Base-by-base conservation (phyloP, 1,140 invertebrate genomes). In the Carposina sasakii region DNA sequence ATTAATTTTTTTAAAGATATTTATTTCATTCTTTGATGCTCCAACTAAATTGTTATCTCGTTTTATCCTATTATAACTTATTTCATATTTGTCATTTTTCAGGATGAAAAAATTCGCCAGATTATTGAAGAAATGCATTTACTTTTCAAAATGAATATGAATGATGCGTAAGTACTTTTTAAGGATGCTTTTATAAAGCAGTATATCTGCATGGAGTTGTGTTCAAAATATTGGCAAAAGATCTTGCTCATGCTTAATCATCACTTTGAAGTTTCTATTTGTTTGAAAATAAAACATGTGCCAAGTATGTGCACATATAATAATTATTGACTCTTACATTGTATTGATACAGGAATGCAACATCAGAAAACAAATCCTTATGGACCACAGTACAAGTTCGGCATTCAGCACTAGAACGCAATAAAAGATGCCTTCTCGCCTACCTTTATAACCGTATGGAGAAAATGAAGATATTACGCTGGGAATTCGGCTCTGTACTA, bases 401-500 rank as follows among this genome's bases (percentile, higher is more conserved):
- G 15, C 95, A 98, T 79, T 89, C 90, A 28, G 94, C 93, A 3
- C 70, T 98, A 23, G 91, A 95, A 76, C 88, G 96, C 37, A 97
- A 98, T 66, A 94, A 96, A 74, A 87, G 97, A 36, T 98, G 96
- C 72, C 77, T 98, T 1, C 70, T 98, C 9, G 91, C 96, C 0
- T 98, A 98, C 74, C 81, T 98, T 58, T 95, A 95, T 71, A 93
- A 95, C 63, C 87, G 97, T 60, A 85, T 98, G 70, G 88, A 89
- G 53, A 89, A 91, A 63, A 89, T 98, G 15, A 89, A 91, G 58
- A 89, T 93, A 34, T 88, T 98, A 73, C 86, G 97, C 40, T 98
- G 97, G 97, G 93, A 97, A 71, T 94, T 98, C 76, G 97, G 97
- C 2, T 92, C 94, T 47, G 91, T 97, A 28, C 76, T 99, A 46